Base-by-base conservation (phyloP, 1,140 invertebrate genomes). In the Drosophila suzukii region DNA sequence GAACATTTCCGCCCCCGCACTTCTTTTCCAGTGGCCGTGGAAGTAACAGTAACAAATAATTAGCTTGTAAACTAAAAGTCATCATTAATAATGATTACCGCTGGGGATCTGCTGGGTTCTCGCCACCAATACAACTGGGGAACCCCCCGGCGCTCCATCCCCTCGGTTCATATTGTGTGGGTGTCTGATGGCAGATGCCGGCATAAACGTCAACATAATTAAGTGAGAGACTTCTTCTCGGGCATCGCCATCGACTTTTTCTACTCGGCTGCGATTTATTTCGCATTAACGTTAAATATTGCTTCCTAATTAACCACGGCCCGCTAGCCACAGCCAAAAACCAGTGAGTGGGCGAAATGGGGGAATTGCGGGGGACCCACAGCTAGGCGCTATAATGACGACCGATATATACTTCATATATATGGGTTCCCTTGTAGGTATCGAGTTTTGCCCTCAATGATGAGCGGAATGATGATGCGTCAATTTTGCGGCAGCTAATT, bases 11-110 rank as follows among this genome's bases (percentile, higher is more conserved):
- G n/a, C 39, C 39, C 38, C 17, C 32, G 8, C 62, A 11, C 54
- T 17, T 44, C 15, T 39, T 55, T 62, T 43, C 27, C 43, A 46
- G 39, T 30, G 49, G 38, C 66, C 17, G 7, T 63, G 50, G 75
- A 78, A 74, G 75, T 89, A 89, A 88, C 84, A 84, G 84, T 89
- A 89, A 89, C 85, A 89, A 89, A 89, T 89, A 89, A 89, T 89
- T 89, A 89, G 85, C 84, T 89, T 89, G 84, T 89, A 89, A 89
- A 89, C 84, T 89, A 89, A 89, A 89, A 89, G 84, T 89, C 84
- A 89, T 89, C 84, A 89, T 89, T 89, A 89, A 89, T 89, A 89
- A 89, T 89, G 84, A 89, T 89, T 89, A 89, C 80, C 73, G 65
- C 54, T 73, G 78, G 67, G 75, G 68, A 70, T 72, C 74, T 44